phyloP scores from a whole-genome alignment of 1,140 invertebrate species.

The Sitophilus oryzae region DNA sequence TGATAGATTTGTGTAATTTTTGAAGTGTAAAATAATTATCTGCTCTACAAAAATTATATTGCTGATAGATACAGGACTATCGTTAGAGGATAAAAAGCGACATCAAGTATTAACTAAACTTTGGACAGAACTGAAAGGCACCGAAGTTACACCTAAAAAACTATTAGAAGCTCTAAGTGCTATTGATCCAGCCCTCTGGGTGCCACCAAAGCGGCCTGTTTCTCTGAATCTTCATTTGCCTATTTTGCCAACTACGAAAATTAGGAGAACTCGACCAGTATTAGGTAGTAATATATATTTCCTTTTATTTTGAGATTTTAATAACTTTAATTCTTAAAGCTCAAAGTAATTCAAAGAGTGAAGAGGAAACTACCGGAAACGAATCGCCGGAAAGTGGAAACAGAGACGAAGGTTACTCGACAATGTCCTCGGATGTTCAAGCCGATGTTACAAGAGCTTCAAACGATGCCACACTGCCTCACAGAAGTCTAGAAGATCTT shows the following conservation, averaged over 20 bases:
- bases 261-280: constrained; percentile 38
- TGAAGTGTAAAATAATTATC: no score
- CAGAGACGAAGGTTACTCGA: constrained; percentile 81
- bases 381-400: constrained; percentile 68
- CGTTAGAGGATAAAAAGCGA: constrained; percentile 53
- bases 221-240: constrained; percentile 60
- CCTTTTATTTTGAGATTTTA: no score
- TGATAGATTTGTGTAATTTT: no score
- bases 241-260: constrained; percentile 46
- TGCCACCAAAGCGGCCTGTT: constrained; percentile 55
- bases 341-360: constrained; percentile 42
- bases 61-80: constrained; percentile 43
- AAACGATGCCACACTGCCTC: constrained; percentile 47
- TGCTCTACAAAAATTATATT: no score
- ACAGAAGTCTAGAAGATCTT: constrained; percentile 59
- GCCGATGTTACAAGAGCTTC: constrained; percentile 49
- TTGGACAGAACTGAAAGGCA: constrained; percentile 55
- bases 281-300: constrained; percentile 30
- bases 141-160: constrained; percentile 53
- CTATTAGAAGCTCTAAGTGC: constrained; percentile 52
- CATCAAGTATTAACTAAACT: constrained; percentile 55
- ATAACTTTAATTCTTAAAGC: constrained; percentile 26
- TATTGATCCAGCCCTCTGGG: constrained; percentile 57
- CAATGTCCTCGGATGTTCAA: constrained; percentile 83
- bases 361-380: constrained; percentile 55